phyloP scores from a whole-genome alignment of 2,797 vertebrate species.

The Poecilia wingei region DNA sequence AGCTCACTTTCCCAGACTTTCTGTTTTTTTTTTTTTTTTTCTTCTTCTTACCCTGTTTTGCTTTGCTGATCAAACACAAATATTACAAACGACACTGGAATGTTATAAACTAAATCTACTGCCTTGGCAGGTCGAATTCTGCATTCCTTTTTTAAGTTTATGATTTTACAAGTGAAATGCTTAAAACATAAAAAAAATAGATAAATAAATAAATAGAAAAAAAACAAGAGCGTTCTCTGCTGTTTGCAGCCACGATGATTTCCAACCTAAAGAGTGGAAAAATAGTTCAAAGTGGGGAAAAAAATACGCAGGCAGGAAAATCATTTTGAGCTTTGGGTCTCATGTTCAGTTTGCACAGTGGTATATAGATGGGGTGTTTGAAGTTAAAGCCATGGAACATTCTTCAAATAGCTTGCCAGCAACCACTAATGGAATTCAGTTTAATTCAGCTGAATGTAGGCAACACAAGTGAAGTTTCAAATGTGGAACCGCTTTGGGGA shows the following conservation, averaged over 20 bases:
- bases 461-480: constrained; percentile 62
- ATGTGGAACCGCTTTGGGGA: constrained; percentile 43
- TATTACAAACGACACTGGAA: constrained; percentile 35
- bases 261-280: constrained; percentile 33
- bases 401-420: constrained; percentile 81
- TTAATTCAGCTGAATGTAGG: constrained; percentile 69
- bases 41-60: constrained; percentile 20
- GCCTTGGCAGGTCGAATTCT: constrained; percentile 1
- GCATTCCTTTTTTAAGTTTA: constrained; percentile 11
- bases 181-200: constrained; percentile 15
- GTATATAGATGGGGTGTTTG: constrained; percentile 78
- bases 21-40: constrained; percentile 16
- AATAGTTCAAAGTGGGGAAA: constrained; percentile 78
- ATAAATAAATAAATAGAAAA: neutral
- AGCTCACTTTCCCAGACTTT: constrained; percentile 27
- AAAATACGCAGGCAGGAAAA: constrained; percentile 74
- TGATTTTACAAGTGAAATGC: constrained; percentile 17
- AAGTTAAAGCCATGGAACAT: constrained; percentile 81
- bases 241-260: constrained; percentile 41
- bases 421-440: constrained; percentile 79
- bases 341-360: constrained; percentile 79
- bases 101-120: constrained; percentile 18
- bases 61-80: constrained; percentile 29
- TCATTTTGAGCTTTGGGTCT: constrained; percentile 78
- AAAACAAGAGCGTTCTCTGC: constrained; percentile 19